Percentiles rank a stretch among this genome's conserved stretches.
Evolutionary conservation across 2,113 vertebrate genomes (phyloP).

Genomic region (Glaucidium brasilianum): DNA sequence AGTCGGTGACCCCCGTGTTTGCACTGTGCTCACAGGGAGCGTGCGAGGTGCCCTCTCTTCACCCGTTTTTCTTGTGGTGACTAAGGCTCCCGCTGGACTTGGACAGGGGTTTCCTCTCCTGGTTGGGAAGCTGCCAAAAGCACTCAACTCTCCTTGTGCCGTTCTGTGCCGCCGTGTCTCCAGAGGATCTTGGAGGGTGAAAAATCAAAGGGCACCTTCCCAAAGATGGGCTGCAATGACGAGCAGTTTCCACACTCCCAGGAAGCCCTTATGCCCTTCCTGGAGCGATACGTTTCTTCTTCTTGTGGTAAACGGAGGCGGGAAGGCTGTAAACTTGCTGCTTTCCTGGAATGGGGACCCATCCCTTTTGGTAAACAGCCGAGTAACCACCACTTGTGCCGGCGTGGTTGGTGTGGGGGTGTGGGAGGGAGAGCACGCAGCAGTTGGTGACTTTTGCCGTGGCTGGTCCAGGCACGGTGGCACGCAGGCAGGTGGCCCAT

Average conservation of each 20-base stretch:
- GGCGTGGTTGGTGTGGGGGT: not conserved
- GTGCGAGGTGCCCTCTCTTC: not conserved
- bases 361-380: not conserved
- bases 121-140: not conserved
- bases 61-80: not conserved
- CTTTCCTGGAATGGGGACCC: not conserved
- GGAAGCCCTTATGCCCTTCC: not conserved
- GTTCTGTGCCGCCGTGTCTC: fast-evolving
- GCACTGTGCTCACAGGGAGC: fast-evolving
- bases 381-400: fast-evolving
- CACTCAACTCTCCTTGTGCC: not conserved
- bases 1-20: not conserved
- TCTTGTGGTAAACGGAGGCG: not conserved
- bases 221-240: not conserved
- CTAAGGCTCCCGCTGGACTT: not conserved
- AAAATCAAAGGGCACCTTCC: not conserved
- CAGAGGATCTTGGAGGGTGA: fast-evolving
- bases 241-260: not conserved
- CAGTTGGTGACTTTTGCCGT: fast-evolving
- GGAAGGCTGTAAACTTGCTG: not conserved
- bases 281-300: fast-evolving
- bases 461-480: not conserved
- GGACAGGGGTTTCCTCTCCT: not conserved
- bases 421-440: not conserved
- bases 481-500: fast-evolving